Conservation (phyloP, 2,113 vertebrate genomes). For the Dermatemys mawii region DNA sequence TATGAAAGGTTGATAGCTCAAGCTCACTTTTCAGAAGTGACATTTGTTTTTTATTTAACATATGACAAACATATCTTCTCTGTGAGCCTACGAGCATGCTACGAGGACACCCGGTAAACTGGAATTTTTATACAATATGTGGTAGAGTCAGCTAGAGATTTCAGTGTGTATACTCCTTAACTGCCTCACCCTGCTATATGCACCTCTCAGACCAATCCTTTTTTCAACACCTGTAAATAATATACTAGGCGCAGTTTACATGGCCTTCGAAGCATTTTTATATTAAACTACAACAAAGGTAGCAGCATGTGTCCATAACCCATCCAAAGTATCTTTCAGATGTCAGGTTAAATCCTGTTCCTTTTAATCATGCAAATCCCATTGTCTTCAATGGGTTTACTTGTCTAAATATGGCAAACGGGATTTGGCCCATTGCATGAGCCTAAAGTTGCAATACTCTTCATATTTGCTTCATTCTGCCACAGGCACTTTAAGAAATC, state of each 20-base stretch:
- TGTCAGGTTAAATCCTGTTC: neutral
- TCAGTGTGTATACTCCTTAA: conserved; percentile 26
- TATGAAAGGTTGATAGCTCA: neutral
- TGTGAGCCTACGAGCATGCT: conserved; percentile 22
- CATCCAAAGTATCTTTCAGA: neutral
- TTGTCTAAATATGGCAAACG: neutral
- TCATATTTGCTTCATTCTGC: neutral
- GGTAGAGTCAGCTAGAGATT: conserved; percentile 62
- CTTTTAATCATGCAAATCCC: neutral
- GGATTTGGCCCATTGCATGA: neutral
- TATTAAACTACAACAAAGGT: conserved; percentile 25
- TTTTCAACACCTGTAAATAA: conserved; percentile 56
- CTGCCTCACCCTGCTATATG: conserved; percentile 22
- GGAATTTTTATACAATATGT: conserved; percentile 17
- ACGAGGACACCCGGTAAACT: conserved; percentile 40
- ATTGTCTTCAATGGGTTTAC: conserved; percentile 19
- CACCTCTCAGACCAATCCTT: conserved; percentile 5
- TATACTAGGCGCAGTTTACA: conserved; percentile 33
- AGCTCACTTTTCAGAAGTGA: neutral
- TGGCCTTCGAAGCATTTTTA: conserved; percentile 34
- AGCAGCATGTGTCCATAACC: neutral
- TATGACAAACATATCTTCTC: neutral
- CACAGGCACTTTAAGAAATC: conserved; percentile 29
- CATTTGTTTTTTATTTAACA: neutral
- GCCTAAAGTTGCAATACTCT: neutral